These are phyloP conservation scores for Eurytoma californica DNA, from an alignment of 2,888 invertebrate species.

Conservation along the genomic window DNA sequence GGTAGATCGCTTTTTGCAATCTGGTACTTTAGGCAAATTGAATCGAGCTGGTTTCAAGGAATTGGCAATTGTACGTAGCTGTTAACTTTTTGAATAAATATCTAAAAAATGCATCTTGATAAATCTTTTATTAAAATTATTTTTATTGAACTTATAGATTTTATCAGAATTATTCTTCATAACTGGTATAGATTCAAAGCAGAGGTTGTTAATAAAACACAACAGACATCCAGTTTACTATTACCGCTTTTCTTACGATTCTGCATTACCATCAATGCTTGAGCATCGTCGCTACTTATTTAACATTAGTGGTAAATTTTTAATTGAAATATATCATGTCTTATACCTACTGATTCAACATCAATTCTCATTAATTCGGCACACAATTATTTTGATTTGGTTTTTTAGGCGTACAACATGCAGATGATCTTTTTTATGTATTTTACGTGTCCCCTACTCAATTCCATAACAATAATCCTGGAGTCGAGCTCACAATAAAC, in stretches of 20 bases:
- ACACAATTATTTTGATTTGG: too few relatives aligned
- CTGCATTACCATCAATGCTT: not conserved
- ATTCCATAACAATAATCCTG: not conserved
- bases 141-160: too few relatives aligned
- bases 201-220: not conserved
- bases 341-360: too few relatives aligned
- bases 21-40: not conserved
- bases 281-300: too few relatives aligned
- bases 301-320: too few relatives aligned
- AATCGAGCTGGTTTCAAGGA: too few relatives aligned
- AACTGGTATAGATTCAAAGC: constrained; percentile 30
- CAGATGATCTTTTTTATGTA: constrained; percentile 29
- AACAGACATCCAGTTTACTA: constrained; percentile 35
- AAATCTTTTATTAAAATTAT: too few relatives aligned
- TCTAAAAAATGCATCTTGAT: too few relatives aligned
- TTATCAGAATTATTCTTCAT: constrained; percentile 12
- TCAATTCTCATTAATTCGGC: too few relatives aligned
- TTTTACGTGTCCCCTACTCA: not conserved
- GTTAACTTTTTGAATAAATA: too few relatives aligned
- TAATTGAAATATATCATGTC: too few relatives aligned
- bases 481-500: not conserved
- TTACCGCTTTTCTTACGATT: constrained; percentile 27
- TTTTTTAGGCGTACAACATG: constrained; percentile 37
- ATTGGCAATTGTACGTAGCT: too few relatives aligned
- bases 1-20: not conserved